Percentiles rank a stretch among this genome's conserved stretches.
These are phyloP conservation scores for Ephialtes manifestator DNA, from an alignment of 2,888 invertebrate genomes.

Conservation along the genomic window DNA sequence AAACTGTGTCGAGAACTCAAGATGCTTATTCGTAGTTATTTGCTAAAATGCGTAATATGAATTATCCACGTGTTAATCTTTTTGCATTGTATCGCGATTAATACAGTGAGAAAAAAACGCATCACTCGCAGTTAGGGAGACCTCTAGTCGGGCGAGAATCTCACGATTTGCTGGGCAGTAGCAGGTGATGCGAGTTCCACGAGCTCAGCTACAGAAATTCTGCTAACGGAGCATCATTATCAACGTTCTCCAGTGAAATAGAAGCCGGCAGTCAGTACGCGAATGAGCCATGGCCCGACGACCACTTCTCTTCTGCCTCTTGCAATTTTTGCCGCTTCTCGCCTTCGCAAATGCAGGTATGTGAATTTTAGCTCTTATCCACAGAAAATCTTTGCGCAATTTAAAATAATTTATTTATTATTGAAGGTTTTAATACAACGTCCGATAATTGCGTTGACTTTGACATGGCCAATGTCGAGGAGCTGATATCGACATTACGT, in stretches of 20 bases:
- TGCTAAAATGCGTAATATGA: conserved; percentile 38
- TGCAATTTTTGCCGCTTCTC: conserved; percentile 50
- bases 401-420: conserved; percentile 9
- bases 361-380: conserved; percentile 20
- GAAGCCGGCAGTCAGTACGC: conserved; percentile 67
- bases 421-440: conserved; percentile 31
- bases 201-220: conserved; percentile 49
- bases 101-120: conserved; percentile 24
- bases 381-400: neutral
- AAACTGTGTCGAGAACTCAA: neutral
- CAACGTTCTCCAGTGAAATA: conserved; percentile 71
- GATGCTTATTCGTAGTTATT: conserved; percentile 15
- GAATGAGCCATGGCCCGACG: conserved; percentile 71
- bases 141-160: neutral
- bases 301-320: conserved; percentile 42
- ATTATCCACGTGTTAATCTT: neutral
- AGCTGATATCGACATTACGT: conserved; percentile 56
- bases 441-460: conserved; percentile 61
- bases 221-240: conserved; percentile 58
- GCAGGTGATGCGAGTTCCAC: conserved; percentile 2
- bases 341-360: conserved; percentile 65
- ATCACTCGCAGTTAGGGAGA: conserved; percentile 12
- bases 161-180: neutral
- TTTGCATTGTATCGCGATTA: neutral
- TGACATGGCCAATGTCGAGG: conserved; percentile 66